These are phyloP conservation scores for Nomada goodeniana DNA, from an alignment of 2,888 invertebrate species.

Conservation along the genomic window DNA sequence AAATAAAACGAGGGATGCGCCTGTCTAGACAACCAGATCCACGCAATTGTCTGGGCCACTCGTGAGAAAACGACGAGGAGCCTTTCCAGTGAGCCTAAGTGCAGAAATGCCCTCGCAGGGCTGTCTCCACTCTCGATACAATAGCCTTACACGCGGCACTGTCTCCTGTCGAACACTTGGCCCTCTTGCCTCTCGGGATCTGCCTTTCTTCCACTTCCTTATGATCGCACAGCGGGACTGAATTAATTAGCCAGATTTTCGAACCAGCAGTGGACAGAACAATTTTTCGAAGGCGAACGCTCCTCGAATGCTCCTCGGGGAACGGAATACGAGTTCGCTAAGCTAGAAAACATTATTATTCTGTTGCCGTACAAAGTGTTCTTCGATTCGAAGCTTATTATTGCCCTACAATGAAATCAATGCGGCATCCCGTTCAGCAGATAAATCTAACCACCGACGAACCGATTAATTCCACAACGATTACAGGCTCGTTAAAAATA, in stretches of 20 bases:
- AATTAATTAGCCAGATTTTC: not conserved
- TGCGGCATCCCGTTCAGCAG: too few relatives aligned
- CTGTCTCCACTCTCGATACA: conserved; percentile 59
- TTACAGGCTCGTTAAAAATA: not conserved
- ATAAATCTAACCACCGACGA: too few relatives aligned
- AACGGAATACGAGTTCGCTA: too few relatives aligned
- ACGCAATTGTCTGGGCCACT: conserved; percentile 80
- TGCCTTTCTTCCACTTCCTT: not conserved
- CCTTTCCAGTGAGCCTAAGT: conserved; percentile 58
- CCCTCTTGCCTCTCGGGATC: not conserved
- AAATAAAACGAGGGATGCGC: conserved; percentile 72
- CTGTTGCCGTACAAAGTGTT: too few relatives aligned
- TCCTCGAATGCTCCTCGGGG: too few relatives aligned
- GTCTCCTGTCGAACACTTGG: conserved; percentile 28
- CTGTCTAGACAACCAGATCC: conserved; percentile 83
- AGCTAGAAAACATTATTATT: too few relatives aligned
- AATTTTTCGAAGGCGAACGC: too few relatives aligned
- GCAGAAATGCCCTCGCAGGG: conserved; percentile 59
- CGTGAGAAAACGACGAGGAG: conserved; percentile 74
- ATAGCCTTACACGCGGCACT: conserved; percentile 36
- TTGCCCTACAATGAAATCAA: too few relatives aligned
- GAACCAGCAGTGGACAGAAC: not conserved
- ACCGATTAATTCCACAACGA: not conserved
- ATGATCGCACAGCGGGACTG: not conserved
- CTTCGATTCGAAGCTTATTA: too few relatives aligned